Conservation (phyloP, 2,888 invertebrate genomes). For the Ctena decussata region DNA sequence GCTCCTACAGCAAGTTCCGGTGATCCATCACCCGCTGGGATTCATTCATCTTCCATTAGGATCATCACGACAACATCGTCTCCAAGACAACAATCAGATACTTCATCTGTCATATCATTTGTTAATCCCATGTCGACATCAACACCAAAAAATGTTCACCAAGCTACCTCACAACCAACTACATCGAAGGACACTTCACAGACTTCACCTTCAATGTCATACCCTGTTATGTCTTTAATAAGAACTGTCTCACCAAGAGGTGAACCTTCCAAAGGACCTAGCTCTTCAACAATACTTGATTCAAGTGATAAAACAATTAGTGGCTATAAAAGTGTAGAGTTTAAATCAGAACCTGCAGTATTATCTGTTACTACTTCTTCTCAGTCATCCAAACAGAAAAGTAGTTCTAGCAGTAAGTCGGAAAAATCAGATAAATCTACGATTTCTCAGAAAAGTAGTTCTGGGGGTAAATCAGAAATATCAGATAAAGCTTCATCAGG, state of each 20-base stretch:
- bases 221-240: constrained; percentile 63
- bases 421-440: constrained; percentile 2
- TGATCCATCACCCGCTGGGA: constrained; percentile 36
- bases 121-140: constrained; percentile 68
- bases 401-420: background rate
- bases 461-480: background rate
- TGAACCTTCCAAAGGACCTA: constrained; percentile 18
- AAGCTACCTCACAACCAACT: constrained; percentile 53
- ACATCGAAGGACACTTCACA: constrained; percentile 35
- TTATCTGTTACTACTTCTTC: constrained; percentile 48
- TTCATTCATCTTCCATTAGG: constrained; percentile 31
- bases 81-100: constrained; percentile 28
- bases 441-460: constrained; percentile 20
- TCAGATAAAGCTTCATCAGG: background rate
- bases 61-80: constrained; percentile 31
- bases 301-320: constrained; percentile 22
- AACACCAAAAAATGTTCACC: constrained; percentile 59
- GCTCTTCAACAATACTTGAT: constrained; percentile 18
- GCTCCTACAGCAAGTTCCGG: constrained; percentile 37
- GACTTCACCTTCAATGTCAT: constrained; percentile 59
- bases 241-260: constrained; percentile 39
- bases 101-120: constrained; percentile 64
- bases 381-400: background rate
- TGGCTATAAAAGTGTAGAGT: constrained; percentile 47
- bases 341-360: constrained; percentile 57